Conservation (phyloP, 2,797 vertebrate genomes). For the Arnoldichthys spilopterus region DNA sequence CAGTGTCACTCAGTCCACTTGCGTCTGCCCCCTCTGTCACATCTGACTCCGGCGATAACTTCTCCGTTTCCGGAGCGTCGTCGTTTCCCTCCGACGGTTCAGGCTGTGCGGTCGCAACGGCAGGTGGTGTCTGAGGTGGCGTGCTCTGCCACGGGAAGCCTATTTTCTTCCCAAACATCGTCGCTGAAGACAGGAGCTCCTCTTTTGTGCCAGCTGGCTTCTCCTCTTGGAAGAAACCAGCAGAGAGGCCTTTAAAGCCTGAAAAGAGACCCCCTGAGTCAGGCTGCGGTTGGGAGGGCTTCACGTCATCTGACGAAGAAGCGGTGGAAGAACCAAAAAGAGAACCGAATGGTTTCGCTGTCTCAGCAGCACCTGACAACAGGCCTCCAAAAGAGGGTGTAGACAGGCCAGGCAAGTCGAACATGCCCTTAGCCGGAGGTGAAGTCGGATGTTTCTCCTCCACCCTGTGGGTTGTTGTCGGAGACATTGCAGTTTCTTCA, state of each 20-base stretch:
- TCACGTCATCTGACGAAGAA: constrained; percentile 63
- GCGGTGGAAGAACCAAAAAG: constrained; percentile 79
- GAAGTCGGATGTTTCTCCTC: constrained; percentile 41
- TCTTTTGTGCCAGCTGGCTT: constrained; percentile 70
- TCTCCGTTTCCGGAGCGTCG: constrained; percentile 61
- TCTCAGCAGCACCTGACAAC: constrained; percentile 76
- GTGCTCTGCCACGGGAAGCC: constrained; percentile 75
- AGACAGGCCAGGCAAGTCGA: constrained; percentile 79
- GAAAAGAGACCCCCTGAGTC: constrained; percentile 78
- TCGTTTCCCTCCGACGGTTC: constrained; percentile 60
- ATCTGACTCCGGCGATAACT: constrained; percentile 62
- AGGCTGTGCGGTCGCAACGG: constrained; percentile 63
- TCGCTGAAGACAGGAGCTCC: constrained; percentile 69
- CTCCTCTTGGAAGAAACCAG: constrained; percentile 85
- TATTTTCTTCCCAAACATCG: constrained; percentile 78
- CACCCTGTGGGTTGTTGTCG: constrained; percentile 16
- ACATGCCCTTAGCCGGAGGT: constrained; percentile 68
- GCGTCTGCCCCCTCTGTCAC: constrained; percentile 71
- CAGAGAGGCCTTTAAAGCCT: constrained; percentile 87
- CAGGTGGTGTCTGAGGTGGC: constrained; percentile 62
- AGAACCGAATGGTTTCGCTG: constrained; percentile 80
- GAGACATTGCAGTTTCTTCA: constrained; percentile 49
- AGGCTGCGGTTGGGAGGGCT: constrained; percentile 66
- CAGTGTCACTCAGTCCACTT: constrained; percentile 67
- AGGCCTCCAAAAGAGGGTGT: constrained; percentile 80